A percentile compares a stretch with the other conserved stretches of the same genome.
Conservation (phyloP, 2,113 vertebrate species). For the Hydrolagus affinis region DNA sequence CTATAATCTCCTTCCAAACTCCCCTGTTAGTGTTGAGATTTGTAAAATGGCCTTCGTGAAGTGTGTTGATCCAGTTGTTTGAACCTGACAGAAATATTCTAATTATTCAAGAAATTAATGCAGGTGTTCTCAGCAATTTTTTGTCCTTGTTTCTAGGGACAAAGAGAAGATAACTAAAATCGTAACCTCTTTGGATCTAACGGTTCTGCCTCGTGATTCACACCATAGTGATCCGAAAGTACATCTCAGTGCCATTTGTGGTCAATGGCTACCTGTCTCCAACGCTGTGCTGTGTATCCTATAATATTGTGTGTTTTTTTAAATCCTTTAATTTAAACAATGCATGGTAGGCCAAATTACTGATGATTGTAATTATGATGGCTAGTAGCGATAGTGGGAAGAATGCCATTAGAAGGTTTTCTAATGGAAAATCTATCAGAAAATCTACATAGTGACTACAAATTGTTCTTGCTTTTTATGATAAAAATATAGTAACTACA, state of each 20-base stretch:
- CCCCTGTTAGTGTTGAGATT: not conserved
- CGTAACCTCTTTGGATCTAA: conserved; percentile 73
- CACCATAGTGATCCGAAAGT: conserved; percentile 85
- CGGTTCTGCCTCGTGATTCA: conserved; percentile 70
- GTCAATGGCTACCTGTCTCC: conserved; percentile 88
- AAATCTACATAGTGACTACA: no score
- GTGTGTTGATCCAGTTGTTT: not conserved
- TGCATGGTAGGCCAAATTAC: not conserved
- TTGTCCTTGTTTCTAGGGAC: conserved; percentile 57
- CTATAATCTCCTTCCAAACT: not conserved
- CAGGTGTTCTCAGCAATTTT: conserved; percentile 18
- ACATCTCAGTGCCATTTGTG: conserved; percentile 82
- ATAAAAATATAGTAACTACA: no score
- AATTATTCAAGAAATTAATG: not conserved
- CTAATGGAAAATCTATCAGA: no score
- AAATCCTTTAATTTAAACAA: not conserved
- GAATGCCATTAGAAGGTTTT: no score
- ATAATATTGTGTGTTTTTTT: not conserved
- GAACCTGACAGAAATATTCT: not conserved
- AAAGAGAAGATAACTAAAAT: conserved; percentile 90
- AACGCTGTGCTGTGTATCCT: conserved; percentile 89
- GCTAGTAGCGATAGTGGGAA: not conserved
- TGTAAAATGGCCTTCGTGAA: no score
- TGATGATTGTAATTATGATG: conserved; percentile 5
- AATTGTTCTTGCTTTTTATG: no score